phyloP scores from a whole-genome alignment of 2,113 vertebrate species.

The Cyanistes caeruleus region DNA sequence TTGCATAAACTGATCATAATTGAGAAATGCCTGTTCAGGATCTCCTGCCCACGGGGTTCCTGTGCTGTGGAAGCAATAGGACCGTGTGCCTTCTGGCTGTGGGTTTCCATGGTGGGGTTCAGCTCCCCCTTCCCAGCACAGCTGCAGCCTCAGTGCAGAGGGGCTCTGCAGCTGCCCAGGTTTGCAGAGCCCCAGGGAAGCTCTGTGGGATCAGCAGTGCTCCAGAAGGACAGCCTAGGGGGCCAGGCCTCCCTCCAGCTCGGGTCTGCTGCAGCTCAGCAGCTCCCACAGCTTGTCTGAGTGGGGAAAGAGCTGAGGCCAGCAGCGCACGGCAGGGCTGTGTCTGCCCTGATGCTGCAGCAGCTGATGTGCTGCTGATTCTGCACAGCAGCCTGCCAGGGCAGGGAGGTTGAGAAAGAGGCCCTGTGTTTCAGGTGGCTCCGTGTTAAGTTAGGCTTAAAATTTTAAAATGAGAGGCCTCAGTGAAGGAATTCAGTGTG shows the following conservation, averaged over 20 bases:
- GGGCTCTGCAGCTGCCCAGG: neutral
- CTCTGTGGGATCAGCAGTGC: neutral
- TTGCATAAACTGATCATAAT: neutral
- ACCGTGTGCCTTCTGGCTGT: neutral
- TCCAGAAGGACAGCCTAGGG: neutral
- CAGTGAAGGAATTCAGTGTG: neutral
- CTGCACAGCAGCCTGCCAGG: neutral
- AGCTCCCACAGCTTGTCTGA: neutral
- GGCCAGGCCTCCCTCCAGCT: neutral
- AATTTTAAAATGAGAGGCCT: neutral
- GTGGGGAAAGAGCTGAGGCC: neutral
- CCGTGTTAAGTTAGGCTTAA: neutral
- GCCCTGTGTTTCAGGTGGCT: neutral
- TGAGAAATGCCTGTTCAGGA: neutral
- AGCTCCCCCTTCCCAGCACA: neutral
- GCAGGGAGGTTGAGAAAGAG: neutral
- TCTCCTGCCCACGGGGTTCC: neutral
- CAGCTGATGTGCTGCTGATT: neutral
- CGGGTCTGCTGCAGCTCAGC: neutral
- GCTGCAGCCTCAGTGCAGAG: neutral
- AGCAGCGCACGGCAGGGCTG: neutral
- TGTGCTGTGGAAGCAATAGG: neutral
- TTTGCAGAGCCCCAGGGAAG: neutral
- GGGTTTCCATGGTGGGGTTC: neutral
- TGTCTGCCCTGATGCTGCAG: neutral